Evolutionary conservation across 2,888 invertebrate species (phyloP).

Genomic region (Agrotis exclamationis): DNA sequence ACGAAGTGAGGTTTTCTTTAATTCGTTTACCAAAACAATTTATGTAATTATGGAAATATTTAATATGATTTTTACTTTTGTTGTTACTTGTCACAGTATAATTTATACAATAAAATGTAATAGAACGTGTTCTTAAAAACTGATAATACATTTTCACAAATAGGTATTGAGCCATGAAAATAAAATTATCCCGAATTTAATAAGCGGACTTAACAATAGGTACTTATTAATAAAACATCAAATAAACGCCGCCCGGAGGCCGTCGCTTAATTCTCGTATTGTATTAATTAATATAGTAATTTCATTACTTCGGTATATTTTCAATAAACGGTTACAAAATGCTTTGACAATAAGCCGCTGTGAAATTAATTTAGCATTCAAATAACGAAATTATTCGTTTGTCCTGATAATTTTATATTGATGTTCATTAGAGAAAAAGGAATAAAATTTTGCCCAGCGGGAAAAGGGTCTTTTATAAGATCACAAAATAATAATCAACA

Average conservation of each 20-base stretch:
- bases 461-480: background rate
- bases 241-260: conserved; percentile 28
- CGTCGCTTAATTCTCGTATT: conserved; percentile 23
- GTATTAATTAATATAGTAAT: conserved; percentile 36
- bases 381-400: conserved; percentile 23
- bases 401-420: conserved; percentile 6
- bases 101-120: background rate
- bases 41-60: too few relatives aligned
- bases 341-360: conserved; percentile 27
- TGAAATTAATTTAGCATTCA: conserved; percentile 36
- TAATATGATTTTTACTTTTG: too few relatives aligned
- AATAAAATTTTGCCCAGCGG: background rate
- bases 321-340: conserved; percentile 46
- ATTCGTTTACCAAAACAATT: too few relatives aligned
- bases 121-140: background rate
- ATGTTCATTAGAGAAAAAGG: background rate
- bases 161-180: background rate
- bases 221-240: conserved; percentile 28
- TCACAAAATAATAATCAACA: background rate
- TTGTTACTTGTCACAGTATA: background rate
- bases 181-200: background rate
- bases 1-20: too few relatives aligned
- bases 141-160: background rate
- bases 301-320: conserved; percentile 28
- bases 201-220: conserved; percentile 2